Conservation (phyloP, 2,797 vertebrate genomes). For the Danionella dracula region DNA sequence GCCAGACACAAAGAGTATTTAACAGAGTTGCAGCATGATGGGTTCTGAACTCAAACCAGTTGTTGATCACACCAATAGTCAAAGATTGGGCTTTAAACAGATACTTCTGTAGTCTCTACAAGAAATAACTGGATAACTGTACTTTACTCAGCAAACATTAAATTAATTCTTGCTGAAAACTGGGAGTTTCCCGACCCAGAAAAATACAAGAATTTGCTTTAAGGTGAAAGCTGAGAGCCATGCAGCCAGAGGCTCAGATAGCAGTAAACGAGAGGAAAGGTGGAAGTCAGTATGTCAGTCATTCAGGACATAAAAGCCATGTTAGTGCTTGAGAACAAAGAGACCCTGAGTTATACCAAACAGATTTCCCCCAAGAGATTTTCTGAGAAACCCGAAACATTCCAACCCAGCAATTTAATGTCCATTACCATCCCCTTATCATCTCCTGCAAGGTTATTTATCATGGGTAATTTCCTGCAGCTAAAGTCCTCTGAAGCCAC, state of each 20-base stretch:
- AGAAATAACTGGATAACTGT: too few species aligned
- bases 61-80: too few species aligned
- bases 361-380: slow-evolving; percentile 7
- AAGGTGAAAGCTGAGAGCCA: neutral
- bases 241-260: neutral
- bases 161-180: neutral
- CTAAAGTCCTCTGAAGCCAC: neutral
- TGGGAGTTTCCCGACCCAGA: neutral
- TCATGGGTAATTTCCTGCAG: neutral
- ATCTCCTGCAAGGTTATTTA: neutral
- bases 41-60: too few species aligned
- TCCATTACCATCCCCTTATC: neutral
- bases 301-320: neutral
- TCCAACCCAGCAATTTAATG: neutral
- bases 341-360: neutral
- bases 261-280: neutral
- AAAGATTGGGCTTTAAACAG: too few species aligned
- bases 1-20: too few species aligned
- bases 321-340: neutral
- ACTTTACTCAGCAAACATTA: too few species aligned
- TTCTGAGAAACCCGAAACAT: neutral
- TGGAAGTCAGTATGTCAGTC: neutral
- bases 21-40: too few species aligned
- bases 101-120: too few species aligned
- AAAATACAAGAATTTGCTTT: neutral